Conservation (phyloP, 2,113 vertebrate genomes). For the Myotis yumanensis region DNA sequence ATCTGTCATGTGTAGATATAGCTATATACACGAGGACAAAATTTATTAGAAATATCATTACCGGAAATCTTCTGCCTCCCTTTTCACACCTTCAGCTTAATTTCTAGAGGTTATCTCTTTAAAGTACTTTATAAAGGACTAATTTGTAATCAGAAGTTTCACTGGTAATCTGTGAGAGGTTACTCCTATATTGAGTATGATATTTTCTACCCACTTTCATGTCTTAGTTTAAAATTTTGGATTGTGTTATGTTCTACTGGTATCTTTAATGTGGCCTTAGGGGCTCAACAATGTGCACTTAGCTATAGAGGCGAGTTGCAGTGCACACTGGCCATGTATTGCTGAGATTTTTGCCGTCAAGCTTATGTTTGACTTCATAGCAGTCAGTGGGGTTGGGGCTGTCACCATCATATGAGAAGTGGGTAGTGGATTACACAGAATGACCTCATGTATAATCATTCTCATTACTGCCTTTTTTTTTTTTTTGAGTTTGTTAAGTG, state of each 20-base stretch:
- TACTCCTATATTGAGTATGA: not conserved
- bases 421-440: not conserved
- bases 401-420: not conserved
- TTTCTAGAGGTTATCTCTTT: constrained; percentile 26
- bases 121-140: not conserved
- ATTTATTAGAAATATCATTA: constrained; percentile 1
- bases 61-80: not conserved
- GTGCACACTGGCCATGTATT: not conserved
- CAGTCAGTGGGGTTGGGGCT: not conserved
- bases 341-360: not conserved
- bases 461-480: not conserved
- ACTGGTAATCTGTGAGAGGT: not conserved
- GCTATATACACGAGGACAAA: not conserved
- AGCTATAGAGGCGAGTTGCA: not conserved
- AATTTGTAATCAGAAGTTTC: constrained; percentile 22
- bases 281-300: not conserved
- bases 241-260: not conserved
- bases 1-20: not conserved
- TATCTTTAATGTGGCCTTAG: not conserved
- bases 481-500: not conserved
- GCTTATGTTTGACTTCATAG: not conserved
- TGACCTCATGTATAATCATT: not conserved
- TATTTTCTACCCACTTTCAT: not conserved
- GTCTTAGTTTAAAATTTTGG: constrained; percentile 44
- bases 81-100: not conserved